Evolutionary conservation across 2,888 invertebrate genomes (phyloP).

Genomic region (Spatulosminthurus flaviceps): DNA sequence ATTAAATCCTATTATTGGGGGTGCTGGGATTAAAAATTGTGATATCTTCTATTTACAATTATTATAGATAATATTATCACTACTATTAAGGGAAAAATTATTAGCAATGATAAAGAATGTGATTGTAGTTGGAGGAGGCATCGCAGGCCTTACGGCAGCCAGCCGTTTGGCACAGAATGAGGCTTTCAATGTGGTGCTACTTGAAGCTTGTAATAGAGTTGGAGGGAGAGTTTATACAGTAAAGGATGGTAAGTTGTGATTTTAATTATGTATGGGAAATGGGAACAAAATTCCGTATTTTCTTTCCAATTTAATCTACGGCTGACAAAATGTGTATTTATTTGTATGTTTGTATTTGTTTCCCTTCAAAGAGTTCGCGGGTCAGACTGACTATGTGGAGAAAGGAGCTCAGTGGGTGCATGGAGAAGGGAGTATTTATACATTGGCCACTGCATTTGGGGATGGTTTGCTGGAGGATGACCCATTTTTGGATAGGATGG

Average conservation of each 20-base stretch:
- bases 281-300: background rate
- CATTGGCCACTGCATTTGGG: constrained; percentile 4
- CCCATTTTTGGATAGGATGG: constrained; percentile 27
- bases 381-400: background rate
- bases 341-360: constrained; percentile 30
- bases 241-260: constrained; percentile 71
- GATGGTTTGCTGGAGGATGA: constrained; percentile 29
- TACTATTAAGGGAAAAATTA: too few relatives aligned
- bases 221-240: constrained; percentile 85
- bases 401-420: constrained; percentile 46
- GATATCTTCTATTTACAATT: too few relatives aligned
- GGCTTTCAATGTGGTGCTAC: constrained; percentile 79
- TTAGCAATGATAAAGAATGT: constrained; percentile 11
- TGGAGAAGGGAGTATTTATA: constrained; percentile 23
- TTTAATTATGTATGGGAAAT: background rate
- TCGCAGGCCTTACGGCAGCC: constrained; percentile 86
- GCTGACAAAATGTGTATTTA: too few relatives aligned
- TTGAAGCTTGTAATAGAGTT: constrained; percentile 82
- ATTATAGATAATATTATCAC: too few relatives aligned
- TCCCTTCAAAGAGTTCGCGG: constrained; percentile 20
- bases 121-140: constrained; percentile 79
- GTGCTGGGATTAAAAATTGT: too few relatives aligned
- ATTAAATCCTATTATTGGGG: too few relatives aligned
- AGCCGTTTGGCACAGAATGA: constrained; percentile 83
- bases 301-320: too few relatives aligned